These are phyloP conservation scores for Drosophila oshimai DNA, from an alignment of 1,140 invertebrate species.

Conservation along the genomic window DNA sequence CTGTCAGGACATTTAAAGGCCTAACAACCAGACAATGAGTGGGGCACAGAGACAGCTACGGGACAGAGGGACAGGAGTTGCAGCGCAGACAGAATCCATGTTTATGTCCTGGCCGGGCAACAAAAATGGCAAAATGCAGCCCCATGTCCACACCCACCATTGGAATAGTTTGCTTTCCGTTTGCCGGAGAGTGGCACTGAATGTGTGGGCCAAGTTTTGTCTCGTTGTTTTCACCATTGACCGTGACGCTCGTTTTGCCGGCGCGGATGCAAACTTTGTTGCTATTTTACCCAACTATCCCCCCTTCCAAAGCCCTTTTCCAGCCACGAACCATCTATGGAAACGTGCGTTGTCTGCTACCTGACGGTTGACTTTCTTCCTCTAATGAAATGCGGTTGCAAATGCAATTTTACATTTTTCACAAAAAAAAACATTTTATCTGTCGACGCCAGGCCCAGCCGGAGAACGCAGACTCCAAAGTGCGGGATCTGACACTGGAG, in stretches of 20 bases:
- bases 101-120: slow-evolving; percentile 62
- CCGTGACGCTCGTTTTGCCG: slow-evolving; percentile 64
- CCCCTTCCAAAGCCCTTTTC: not conserved
- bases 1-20: slow-evolving; percentile 60
- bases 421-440: slow-evolving; percentile 77
- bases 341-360: slow-evolving; percentile 52
- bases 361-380: slow-evolving; percentile 77
- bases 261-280: slow-evolving; percentile 58
- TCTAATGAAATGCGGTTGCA: slow-evolving; percentile 79
- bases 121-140: slow-evolving; percentile 64
- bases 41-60: slow-evolving; percentile 15
- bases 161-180: slow-evolving; percentile 31
- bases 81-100: slow-evolving; percentile 45
- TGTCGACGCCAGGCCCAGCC: slow-evolving; percentile 69
- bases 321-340: not conserved
- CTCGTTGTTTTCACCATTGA: slow-evolving; percentile 54
- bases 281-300: slow-evolving; percentile 17
- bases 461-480: slow-evolving; percentile 33
- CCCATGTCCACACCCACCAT: slow-evolving; percentile 8
- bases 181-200: not conserved
- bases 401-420: slow-evolving; percentile 79
- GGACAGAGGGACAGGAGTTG: slow-evolving; percentile 19
- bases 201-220: slow-evolving; percentile 8
- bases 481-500: slow-evolving; percentile 5
- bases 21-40: slow-evolving; percentile 52